These are phyloP conservation scores for Hypomecis punctinalis DNA, from an alignment of 2,888 invertebrate species.

Conservation along the genomic window DNA sequence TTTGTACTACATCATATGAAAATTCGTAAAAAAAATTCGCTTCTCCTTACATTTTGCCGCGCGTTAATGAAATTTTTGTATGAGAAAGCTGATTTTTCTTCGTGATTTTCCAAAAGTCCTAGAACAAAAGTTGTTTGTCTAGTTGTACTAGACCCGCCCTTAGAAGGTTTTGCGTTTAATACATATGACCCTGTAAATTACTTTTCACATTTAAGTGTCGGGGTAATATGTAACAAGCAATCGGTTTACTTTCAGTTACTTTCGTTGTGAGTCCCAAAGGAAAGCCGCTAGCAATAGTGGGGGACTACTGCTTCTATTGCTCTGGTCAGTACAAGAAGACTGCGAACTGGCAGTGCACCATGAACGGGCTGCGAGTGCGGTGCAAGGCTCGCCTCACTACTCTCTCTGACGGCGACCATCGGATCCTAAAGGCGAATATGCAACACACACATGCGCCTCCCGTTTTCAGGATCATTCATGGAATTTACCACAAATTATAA, in stretches of 20 bases:
- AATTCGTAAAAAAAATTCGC: too few species aligned
- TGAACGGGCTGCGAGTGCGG: not conserved
- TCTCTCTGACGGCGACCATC: not conserved
- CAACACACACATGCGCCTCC: not conserved
- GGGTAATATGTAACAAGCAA: not conserved
- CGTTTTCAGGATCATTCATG: not conserved
- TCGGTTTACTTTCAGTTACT: not conserved
- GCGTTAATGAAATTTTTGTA: too few species aligned
- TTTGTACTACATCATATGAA: too few species aligned
- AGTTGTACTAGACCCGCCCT: too few species aligned
- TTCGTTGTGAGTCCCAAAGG: slow-evolving; percentile 1
- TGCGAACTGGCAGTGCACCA: not conserved
- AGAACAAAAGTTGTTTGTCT: too few species aligned
- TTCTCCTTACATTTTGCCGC: too few species aligned
- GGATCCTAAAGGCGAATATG: not conserved
- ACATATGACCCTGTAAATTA: too few species aligned
- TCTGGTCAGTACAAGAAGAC: not conserved
- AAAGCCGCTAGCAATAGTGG: not conserved
- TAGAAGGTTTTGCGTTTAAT: too few species aligned
- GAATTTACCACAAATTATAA: not conserved
- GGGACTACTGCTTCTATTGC: slow-evolving; percentile 2
- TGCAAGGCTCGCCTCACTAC: not conserved
- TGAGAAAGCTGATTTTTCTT: too few species aligned
- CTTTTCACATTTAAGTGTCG: too few species aligned
- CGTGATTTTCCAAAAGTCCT: too few species aligned